Conservation (phyloP, 2,797 vertebrate genomes). For the Malacoctenus gilli region DNA sequence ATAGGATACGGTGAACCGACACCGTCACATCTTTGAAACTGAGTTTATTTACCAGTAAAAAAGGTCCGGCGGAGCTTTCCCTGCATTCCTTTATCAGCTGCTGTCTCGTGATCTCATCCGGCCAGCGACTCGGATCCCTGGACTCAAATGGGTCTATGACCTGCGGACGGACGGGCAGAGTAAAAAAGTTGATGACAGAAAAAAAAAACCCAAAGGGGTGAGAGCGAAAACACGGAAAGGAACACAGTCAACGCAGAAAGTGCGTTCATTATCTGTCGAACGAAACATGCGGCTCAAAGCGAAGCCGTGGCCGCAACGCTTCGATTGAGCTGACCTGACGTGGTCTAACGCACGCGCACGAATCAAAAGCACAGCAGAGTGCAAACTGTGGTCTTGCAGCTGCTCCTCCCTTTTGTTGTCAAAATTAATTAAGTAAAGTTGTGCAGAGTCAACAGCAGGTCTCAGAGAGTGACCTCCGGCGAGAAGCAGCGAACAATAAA, state of each 20-base stretch:
- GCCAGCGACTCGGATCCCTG: slow-evolving; percentile 67
- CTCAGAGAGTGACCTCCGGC: slow-evolving; percentile 19
- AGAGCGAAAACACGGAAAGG: too few relatives aligned
- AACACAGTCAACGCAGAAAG: too few relatives aligned
- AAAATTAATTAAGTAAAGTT: slow-evolving; percentile 35
- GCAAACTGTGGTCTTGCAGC: slow-evolving; percentile 29
- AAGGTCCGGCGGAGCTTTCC: slow-evolving; percentile 77
- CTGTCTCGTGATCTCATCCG: slow-evolving; percentile 70
- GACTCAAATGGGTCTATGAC: slow-evolving; percentile 84
- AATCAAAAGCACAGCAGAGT: slow-evolving; percentile 14
- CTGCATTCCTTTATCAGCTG: slow-evolving; percentile 80
- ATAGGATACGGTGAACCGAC: too few relatives aligned
- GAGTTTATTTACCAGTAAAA: slow-evolving; percentile 78
- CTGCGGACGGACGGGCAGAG: slow-evolving; percentile 49
- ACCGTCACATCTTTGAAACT: too few relatives aligned
- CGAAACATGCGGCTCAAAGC: slow-evolving; percentile 35
- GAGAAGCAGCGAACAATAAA: not conserved
- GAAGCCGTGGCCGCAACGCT: slow-evolving; percentile 10
- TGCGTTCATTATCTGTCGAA: slow-evolving; percentile 18
- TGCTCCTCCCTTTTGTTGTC: slow-evolving; percentile 34
- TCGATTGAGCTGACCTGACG: slow-evolving; percentile 16
- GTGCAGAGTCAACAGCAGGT: slow-evolving; percentile 13
- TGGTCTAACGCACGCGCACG: slow-evolving; percentile 5
- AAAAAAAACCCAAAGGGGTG: too few relatives aligned
- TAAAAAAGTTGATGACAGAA: too few relatives aligned